These are phyloP conservation scores for Empidonax traillii DNA, from an alignment of 2,113 vertebrate genomes.

Conservation along the genomic window DNA sequence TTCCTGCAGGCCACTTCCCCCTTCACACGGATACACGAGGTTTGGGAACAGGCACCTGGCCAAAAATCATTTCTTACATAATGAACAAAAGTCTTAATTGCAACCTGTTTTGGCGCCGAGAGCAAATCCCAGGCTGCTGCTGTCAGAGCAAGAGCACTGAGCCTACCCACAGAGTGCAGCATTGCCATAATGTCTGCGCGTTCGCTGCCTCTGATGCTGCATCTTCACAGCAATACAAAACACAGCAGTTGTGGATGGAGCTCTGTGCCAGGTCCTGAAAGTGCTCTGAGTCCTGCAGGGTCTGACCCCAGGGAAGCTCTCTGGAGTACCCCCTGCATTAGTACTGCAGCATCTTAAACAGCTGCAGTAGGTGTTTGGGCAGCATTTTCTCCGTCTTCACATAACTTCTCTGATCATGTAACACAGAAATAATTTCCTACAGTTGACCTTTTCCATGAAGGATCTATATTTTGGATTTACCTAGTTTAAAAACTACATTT, in stretches of 20 bases:
- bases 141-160: neutral
- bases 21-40: neutral
- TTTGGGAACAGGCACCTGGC: constrained; percentile 7
- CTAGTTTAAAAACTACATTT: neutral
- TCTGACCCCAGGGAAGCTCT: neutral
- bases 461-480: neutral
- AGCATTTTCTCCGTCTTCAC: neutral
- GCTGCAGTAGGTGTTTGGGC: neutral
- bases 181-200: fast-evolving
- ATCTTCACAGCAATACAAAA: neutral
- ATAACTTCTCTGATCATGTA: neutral
- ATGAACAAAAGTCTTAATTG: neutral
- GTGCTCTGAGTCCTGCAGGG: neutral
- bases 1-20: constrained; percentile 54
- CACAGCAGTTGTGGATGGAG: neutral
- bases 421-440: neutral
- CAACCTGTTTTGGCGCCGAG: neutral
- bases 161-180: neutral
- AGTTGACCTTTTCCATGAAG: neutral
- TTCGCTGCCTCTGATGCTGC: fast-evolving
- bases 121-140: neutral
- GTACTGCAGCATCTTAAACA: neutral
- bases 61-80: constrained; percentile 32
- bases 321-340: neutral
- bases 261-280: neutral